phyloP scores from a whole-genome alignment of 1,140 invertebrate species.

The Hirudo medicinalis region DNA sequence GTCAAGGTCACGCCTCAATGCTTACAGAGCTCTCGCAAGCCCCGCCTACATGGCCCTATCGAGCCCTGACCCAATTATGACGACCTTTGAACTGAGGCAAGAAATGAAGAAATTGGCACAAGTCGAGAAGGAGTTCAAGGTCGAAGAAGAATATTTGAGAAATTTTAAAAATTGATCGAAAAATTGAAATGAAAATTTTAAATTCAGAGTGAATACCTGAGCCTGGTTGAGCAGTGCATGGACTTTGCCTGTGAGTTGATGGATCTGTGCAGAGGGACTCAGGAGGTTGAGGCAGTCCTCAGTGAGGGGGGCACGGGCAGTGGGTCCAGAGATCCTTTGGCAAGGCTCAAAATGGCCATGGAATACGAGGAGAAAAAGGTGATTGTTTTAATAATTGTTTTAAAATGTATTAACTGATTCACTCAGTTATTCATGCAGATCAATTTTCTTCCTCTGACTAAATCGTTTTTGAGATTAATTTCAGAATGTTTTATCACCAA shows the following conservation, averaged over 20 bases:
- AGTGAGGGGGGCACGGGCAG: slow-evolving; percentile 18
- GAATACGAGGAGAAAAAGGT: slow-evolving; percentile 45
- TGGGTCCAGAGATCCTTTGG: slow-evolving; percentile 31
- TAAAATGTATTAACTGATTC: too few relatives aligned
- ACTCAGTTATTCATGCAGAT: too few relatives aligned
- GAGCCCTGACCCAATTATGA: slow-evolving; percentile 53
- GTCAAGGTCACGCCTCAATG: slow-evolving; percentile 33
- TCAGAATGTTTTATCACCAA: too few relatives aligned
- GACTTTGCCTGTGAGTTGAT: slow-evolving; percentile 26
- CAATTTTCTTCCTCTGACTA: too few relatives aligned
- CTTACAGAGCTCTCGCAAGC: slow-evolving; percentile 39
- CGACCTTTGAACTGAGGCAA: slow-evolving; percentile 49
- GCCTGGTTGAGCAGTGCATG: slow-evolving; percentile 26
- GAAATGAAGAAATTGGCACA: slow-evolving; percentile 42
- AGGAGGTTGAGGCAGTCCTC: slow-evolving; percentile 25
- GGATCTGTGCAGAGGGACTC: slow-evolving; percentile 24
- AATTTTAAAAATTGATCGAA: too few relatives aligned
- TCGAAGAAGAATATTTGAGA: slow-evolving; percentile 32
- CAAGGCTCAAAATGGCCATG: slow-evolving; percentile 26
- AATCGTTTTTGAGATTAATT: too few relatives aligned
- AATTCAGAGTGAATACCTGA: slow-evolving; percentile 22
- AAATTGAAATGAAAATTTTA: too few relatives aligned
- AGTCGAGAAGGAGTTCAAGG: slow-evolving; percentile 26
- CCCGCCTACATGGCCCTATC: slow-evolving; percentile 53
- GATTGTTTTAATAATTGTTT: slow-evolving; percentile 24